These are phyloP conservation scores for Seira ritae DNA, from an alignment of 2,888 invertebrate genomes.

Conservation along the genomic window DNA sequence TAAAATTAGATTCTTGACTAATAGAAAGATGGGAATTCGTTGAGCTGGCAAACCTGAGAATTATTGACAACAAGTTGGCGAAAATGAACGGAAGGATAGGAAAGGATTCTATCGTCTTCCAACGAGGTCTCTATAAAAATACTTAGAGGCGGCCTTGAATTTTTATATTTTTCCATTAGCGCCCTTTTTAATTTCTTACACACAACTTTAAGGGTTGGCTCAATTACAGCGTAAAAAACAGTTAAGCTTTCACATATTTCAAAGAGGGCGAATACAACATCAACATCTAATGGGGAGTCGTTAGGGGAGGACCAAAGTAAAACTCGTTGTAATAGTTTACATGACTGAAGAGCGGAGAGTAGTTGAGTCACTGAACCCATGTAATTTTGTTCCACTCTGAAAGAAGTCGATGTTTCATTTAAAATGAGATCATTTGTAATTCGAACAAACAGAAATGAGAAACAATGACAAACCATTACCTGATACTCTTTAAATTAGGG, in stretches of 20 bases:
- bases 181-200: constrained; percentile 49
- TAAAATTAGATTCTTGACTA: too few species aligned
- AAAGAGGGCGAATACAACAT: constrained; percentile 39
- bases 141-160: constrained; percentile 57
- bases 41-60: constrained; percentile 65
- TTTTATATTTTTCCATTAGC: constrained; percentile 49
- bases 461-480: constrained; percentile 62
- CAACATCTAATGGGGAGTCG: constrained; percentile 34
- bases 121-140: constrained; percentile 51
- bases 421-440: too few species aligned
- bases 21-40: constrained; percentile 45
- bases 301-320: constrained; percentile 64
- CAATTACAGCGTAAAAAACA: constrained; percentile 62
- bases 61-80: constrained; percentile 62
- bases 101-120: constrained; percentile 56
- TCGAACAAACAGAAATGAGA: too few species aligned
- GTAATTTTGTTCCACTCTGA: constrained; percentile 70
- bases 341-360: constrained; percentile 48
- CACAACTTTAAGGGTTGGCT: constrained; percentile 52
- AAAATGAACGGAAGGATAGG: constrained; percentile 69
- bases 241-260: constrained; percentile 34
- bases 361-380: constrained; percentile 60
- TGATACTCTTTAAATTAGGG: constrained; percentile 59
- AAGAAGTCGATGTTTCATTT: constrained; percentile 8
- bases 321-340: constrained; percentile 57